These are phyloP conservation scores for Hippocampus abdominalis DNA, from an alignment of 2,113 vertebrate species.

Conservation along the genomic window DNA sequence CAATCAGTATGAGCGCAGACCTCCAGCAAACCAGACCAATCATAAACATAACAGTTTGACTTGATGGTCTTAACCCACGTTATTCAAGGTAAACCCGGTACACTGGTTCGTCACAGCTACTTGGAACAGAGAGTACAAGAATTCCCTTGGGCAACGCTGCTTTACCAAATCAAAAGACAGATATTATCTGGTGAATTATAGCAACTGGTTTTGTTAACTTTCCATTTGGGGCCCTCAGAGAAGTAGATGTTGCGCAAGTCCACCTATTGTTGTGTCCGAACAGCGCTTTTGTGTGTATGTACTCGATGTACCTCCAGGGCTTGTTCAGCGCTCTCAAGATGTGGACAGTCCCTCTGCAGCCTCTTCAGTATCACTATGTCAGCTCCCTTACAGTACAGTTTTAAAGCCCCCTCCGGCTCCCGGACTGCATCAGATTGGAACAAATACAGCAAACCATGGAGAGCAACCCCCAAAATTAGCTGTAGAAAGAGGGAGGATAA, in stretches of 20 bases:
- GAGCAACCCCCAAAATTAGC: neutral
- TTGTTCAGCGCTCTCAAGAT: constrained; percentile 67
- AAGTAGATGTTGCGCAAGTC: neutral
- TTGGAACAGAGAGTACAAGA: neutral
- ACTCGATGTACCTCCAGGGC: constrained; percentile 63
- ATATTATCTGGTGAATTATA: neutral
- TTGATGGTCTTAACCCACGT: neutral
- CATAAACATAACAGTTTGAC: too few relatives aligned
- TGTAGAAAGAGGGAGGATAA: neutral
- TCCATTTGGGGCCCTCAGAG: neutral
- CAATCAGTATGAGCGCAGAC: neutral
- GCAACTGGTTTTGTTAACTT: neutral
- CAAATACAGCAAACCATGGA: neutral
- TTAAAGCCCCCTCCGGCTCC: constrained; percentile 81
- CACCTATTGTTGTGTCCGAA: neutral
- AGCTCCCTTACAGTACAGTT: constrained; percentile 90
- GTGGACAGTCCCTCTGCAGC: constrained; percentile 54
- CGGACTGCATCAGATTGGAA: constrained; percentile 71
- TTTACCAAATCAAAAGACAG: neutral
- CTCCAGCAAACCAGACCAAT: neutral
- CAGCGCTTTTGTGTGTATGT: neutral
- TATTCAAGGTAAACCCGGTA: neutral
- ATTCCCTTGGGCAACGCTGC: neutral
- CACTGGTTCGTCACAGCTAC: neutral
- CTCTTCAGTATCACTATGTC: constrained; percentile 84